These are phyloP conservation scores for Pachycephala philippinensis DNA, from an alignment of 2,113 vertebrate genomes.

Conservation along the genomic window DNA sequence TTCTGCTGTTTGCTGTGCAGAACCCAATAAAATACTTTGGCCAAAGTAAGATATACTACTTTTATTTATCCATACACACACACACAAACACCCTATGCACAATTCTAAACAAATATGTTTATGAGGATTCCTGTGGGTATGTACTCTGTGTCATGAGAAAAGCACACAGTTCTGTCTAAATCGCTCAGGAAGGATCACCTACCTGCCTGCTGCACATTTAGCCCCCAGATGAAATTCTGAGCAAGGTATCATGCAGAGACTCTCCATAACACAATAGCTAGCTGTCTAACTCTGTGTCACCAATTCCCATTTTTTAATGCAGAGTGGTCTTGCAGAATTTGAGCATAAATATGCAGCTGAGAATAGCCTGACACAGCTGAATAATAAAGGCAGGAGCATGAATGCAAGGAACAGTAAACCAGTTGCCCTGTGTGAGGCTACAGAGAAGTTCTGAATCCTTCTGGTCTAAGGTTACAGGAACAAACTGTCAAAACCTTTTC, in stretches of 20 bases:
- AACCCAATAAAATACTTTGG: not conserved
- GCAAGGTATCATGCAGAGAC: fast-evolving
- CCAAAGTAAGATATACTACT: not conserved
- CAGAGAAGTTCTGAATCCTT: not conserved
- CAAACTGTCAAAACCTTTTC: not conserved
- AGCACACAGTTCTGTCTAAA: not conserved
- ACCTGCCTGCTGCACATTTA: not conserved
- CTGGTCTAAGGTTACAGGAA: not conserved
- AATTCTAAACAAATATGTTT: not conserved
- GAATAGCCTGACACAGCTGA: not conserved
- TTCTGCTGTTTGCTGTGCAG: not conserved
- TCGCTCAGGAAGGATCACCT: not conserved
- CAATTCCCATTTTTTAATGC: not conserved
- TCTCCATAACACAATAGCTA: not conserved
- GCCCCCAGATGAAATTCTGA: not conserved
- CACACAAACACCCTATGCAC: not conserved
- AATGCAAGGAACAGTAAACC: not conserved
- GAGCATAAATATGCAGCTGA: not conserved
- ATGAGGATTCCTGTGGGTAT: not conserved
- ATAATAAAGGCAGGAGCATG: not conserved
- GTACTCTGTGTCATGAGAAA: not conserved
- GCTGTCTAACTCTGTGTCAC: not conserved
- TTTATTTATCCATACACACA: not conserved
- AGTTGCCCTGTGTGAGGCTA: not conserved
- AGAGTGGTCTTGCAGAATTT: not conserved